Base-by-base conservation (phyloP, 1,140 invertebrate genomes). In the Aphaenogaster rudis region DNA sequence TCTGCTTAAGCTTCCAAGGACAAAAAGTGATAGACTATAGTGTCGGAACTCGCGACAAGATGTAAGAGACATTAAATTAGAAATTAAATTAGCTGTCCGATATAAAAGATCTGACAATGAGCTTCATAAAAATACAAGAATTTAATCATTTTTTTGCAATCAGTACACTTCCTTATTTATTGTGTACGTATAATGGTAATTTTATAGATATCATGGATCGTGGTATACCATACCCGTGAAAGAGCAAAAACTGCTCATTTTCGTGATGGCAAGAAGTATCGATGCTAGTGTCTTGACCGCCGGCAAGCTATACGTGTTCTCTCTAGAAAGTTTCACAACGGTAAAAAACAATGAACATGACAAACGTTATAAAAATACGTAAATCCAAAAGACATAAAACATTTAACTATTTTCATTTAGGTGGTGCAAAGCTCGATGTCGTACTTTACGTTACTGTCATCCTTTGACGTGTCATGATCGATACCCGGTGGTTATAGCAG, bases 241-340 rank as follows among this genome's bases (percentile, higher is more conserved):
- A 13, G 39, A 42, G 5, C 67, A 82, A 54, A 82, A 7, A 33
- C 7, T 76, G 7, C 39, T 82, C 0, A 2, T 76, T 21, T 36
- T 82, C 4, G 28, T n/a, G 4, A 76, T 82, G 69, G 39, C 21
- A 42, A 82, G 45, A 33, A 76, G 79, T 42, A 13, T 82, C 8
- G 33, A 59, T 11, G 11, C 54, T 6, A 61, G 6, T 61, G 5
- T 13, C 3, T 48, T 84, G 11, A 77, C 45, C 28, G 81, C 81
- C 6, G 71, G 71, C 28, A 84, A 74, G 17, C 33, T 82, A 33
- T 84, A 48, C 4, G 2, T 78, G 2, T 84, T 84, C 15, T 84
- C 52, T 15, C 33, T 84, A 28, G 71, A 61, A 84, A 84, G 11
- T 61, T 84, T 78, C 1, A 77, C 71, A 4, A 21, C 15, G 52